Base-by-base conservation (phyloP, 2,797 vertebrate genomes). In the Lagothrix lagotricha region DNA sequence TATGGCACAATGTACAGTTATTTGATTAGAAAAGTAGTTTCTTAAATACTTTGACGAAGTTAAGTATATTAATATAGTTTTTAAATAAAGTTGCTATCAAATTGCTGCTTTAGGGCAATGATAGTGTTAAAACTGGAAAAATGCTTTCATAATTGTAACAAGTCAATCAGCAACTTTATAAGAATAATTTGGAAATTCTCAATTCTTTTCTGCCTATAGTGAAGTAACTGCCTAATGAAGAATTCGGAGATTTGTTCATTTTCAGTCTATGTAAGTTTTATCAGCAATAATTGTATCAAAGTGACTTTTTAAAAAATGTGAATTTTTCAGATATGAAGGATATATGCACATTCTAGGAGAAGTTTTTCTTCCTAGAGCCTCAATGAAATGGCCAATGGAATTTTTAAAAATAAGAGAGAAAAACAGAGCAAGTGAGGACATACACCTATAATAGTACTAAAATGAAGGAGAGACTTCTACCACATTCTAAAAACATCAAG, bases 181-280 rank as follows among this genome's bases (percentile, higher is more conserved):
- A 87, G 85, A 95, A 92, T 46, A 93, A 77, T 61, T 30, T 75
- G 70, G 36, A 86, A 93, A 86, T 75, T 52, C 46, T 92, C 36
- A 90, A 7, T 39, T 92, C 17, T 90, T 94, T 94, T 72, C 36
- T 48, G 48, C 24, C 14, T 19, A 44, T 57, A 52, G 67, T 88
- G 44, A 94, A 96, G 19, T 95, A 91, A 92, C 10, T 95, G 30
- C 15, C 44, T 87, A 87, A 93, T 41, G 57, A 72, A 70, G 46
- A 73, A 61, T 95, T 44, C 73, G 50, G 39, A 79, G 44, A 70
- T 48, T 17, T 86, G 41, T 11, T 72, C 36, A 73, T 81, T 64
- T 91, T 96, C 30, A 86, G 57, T 85, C 44, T 67, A 96, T 46
- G 88, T 94, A 96, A 91, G 50, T 96, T 91, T 89, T 17, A 96